Evolutionary conservation across 2,797 vertebrate species (phyloP), one percentile per base, ranked within the genome.

Genomic region (Emys orbicularis): DNA sequence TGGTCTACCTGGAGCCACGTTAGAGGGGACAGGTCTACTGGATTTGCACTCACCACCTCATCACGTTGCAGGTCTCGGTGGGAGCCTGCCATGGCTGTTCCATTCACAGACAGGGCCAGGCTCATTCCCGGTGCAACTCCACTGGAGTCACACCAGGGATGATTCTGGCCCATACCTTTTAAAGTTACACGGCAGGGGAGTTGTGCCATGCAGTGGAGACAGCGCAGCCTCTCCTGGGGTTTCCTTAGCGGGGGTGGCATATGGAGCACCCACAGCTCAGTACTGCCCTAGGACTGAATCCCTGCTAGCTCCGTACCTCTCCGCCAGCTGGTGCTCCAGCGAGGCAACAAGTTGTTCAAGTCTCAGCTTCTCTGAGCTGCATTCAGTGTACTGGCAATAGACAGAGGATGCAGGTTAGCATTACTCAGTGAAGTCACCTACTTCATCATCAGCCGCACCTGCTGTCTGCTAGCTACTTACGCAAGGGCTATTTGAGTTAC

Each of bases 291-390:
- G 25, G 23, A 19, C 56, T 21, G 5, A 29, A 31, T 5, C 41
- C 41, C 41, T 27, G 56, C 27, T 23, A 11, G 12, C 23, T 57
- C 72, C 97, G 86, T 95, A 98, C 98, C 95, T 98, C 91, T 98
- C 94, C 44, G 84, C 95, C 61, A 98, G 85, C 82, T 98, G 96
- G 68, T 97, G 93, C 54, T 98, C 98, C 90, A 86, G 97, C 23
- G 97, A 89, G 72, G 84, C 41, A 79, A 98, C 94, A 72, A 96
- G 94, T 81, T 97, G 92, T 90, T 97, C 97, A 94, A 98, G 91
- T 44, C 92, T 96, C 90, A 97, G 86, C 59, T 97, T 93, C 79
- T 98, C 97, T 3, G 41, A 88, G 47, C 83, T 97, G 82, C 98
- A 97, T 87, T 97, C 94, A 23, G 93, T 81, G 27, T 82, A 86